phyloP scores from a whole-genome alignment of 2,888 invertebrate species.

The Digitonthophagus gazella region DNA sequence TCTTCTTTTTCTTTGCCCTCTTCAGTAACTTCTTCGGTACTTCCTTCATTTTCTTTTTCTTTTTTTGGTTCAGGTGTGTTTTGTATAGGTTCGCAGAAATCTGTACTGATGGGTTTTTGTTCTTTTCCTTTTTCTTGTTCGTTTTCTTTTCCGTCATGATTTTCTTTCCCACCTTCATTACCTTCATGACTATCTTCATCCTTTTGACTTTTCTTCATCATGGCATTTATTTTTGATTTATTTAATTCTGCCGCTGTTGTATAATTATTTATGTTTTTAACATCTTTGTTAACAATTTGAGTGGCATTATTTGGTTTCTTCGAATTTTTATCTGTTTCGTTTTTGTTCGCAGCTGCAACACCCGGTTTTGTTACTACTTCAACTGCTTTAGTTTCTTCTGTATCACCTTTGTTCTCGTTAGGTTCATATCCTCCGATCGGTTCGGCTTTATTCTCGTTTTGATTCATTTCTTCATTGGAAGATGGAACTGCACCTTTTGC shows the following conservation, averaged over 20 bases:
- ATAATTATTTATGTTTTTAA: not conserved
- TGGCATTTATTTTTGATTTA: not conserved
- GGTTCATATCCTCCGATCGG: not conserved
- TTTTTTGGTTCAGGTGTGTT: no score
- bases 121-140: slow-evolving; percentile 12
- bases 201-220: not conserved
- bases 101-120: no score
- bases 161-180: slow-evolving; percentile 20
- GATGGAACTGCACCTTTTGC: no score
- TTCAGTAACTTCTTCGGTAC: not conserved
- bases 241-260: slow-evolving; percentile 4
- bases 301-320: not conserved
- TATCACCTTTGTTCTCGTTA: slow-evolving; percentile 3
- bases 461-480: not conserved
- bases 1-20: not conserved
- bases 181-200: slow-evolving; percentile 24
- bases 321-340: not conserved
- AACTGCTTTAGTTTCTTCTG: not conserved
- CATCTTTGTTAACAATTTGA: not conserved
- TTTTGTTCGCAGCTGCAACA: not conserved
- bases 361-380: not conserved
- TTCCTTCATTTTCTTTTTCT: no score
- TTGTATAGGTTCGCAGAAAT: no score
- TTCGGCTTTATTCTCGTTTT: not conserved
- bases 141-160: slow-evolving; percentile 17